Base-by-base conservation (phyloP, 2,888 invertebrate genomes). In the Eumacrocentrus americanus region DNA sequence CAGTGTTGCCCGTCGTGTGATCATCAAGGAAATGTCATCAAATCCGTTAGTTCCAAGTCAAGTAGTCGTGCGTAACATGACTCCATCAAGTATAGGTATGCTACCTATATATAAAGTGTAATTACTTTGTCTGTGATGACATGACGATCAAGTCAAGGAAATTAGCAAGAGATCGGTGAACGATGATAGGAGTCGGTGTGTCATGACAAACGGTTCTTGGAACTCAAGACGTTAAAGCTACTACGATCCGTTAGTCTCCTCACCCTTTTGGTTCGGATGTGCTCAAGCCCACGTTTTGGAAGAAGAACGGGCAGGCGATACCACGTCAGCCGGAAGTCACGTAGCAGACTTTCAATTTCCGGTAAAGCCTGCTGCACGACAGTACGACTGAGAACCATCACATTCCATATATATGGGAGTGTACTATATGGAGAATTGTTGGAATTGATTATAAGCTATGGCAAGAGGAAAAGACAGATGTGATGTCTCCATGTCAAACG, bases 341-440 rank as follows among this genome's bases (percentile, higher is more conserved):
- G 75, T 71, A 68, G 67, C 72, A 66, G 75, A 75, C 72, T 75
- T 76, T 77, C 76, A 77, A 77, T 77, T 77, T 77, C 77, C 76
- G 75, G 73, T 53, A 67, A 61, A 62, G 64, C 64, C 55, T 57
- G 29, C 60, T 53, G 40, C 50, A 37, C 44, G 40, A 42, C 53
- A 53, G 20, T 22, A 44, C 51, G 25, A 46, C 58, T 60, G 67
- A 65, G 63, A 66, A 57, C 52, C 64, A 54, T 61, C 62, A 60
- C 35, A 12, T 56, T 56, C 37, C 47, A n/a, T 50, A 37, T 52
- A 12, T 20, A 18, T 23, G 53, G 57, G 47, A n/a, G 20, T 22
- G 11, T 12, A 52, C 23, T 50, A 55, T 12, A 34, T 23, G 58
- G 48, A 44, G 50, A 55, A 37, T 52, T 55, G 35, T 57, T 57